A percentile compares a stretch with the other conserved stretches of the same genome.
These are phyloP conservation scores for Drosophila borealis DNA, from an alignment of 2,888 invertebrate species.

Conservation along the genomic window DNA sequence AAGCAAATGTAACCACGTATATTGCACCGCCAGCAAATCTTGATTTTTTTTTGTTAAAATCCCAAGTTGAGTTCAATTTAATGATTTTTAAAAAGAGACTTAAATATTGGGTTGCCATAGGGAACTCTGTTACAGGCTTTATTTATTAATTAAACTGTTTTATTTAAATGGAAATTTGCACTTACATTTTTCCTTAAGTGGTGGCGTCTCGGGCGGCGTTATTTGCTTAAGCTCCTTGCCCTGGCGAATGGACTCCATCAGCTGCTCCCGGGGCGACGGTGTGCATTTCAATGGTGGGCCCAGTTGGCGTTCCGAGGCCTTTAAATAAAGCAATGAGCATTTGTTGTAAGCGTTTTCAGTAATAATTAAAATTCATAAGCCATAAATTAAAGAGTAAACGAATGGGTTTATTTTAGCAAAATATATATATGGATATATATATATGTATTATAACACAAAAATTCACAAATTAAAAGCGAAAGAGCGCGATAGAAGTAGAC, in stretches of 20 bases:
- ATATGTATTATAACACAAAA: slow-evolving; percentile 1
- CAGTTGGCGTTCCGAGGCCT: slow-evolving; percentile 94
- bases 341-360: neutral
- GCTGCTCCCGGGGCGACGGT: slow-evolving; percentile 92
- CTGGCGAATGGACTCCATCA: slow-evolving; percentile 94
- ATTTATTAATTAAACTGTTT: neutral
- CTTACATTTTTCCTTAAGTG: slow-evolving; percentile 87
- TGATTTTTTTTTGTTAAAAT: slow-evolving; percentile 1
- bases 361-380: slow-evolving; percentile 1
- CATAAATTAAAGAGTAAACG: neutral
- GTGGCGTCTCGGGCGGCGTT: slow-evolving; percentile 82
- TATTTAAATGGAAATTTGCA: slow-evolving; percentile 45
- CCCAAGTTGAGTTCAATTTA: neutral
- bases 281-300: slow-evolving; percentile 91
- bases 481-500: slow-evolving; percentile 3
- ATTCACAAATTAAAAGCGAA: neutral
- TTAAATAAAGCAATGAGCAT: slow-evolving; percentile 4
- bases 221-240: slow-evolving; percentile 89
- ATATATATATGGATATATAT: slow-evolving; percentile 3
- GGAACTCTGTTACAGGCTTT: neutral
- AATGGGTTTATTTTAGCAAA: slow-evolving; percentile 3
- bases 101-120: neutral
- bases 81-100: neutral
- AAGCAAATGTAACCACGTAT: neutral
- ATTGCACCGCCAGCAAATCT: neutral